Conservation (phyloP, 2,113 vertebrate species). For the Loxodonta africana region DNA sequence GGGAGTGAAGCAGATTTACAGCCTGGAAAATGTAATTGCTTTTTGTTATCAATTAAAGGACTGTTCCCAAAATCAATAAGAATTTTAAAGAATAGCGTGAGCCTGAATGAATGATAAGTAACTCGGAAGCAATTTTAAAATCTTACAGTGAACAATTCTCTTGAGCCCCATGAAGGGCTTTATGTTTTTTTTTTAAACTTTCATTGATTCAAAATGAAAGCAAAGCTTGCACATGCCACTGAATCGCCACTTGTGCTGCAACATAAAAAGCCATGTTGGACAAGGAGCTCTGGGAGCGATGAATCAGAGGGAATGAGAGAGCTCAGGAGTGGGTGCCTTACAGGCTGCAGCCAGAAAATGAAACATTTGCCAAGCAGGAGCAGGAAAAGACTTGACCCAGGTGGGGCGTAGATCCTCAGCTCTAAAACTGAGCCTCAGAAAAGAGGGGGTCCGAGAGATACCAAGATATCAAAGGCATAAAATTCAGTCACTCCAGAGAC, state of each 20-base stretch:
- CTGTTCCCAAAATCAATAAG: conserved; percentile 85
- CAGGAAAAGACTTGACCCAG: background rate
- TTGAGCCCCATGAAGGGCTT: conserved; percentile 81
- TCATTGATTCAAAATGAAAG: conserved; percentile 81
- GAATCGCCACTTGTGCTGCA: conserved; percentile 72
- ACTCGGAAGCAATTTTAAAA: conserved; percentile 82
- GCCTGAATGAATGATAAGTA: conserved; percentile 82
- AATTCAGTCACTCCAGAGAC: background rate
- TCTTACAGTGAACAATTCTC: conserved; percentile 76
- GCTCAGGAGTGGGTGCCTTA: background rate
- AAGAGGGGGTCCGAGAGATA: background rate
- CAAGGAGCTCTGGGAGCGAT: conserved; percentile 63
- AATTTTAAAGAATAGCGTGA: conserved; percentile 81
- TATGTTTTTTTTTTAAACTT: conserved; percentile 77
- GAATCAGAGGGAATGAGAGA: conserved; percentile 67
- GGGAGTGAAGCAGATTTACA: conserved; percentile 81
- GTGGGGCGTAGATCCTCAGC: fast-evolving
- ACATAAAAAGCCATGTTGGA: conserved; percentile 78
- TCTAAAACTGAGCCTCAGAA: background rate
- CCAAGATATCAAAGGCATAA: background rate
- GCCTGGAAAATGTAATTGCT: conserved; percentile 85
- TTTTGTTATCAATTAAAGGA: conserved; percentile 86
- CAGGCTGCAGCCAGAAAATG: background rate
- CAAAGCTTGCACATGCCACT: conserved; percentile 79
- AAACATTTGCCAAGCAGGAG: background rate